phyloP scores from a whole-genome alignment of 2,797 vertebrate species.

The Peromyscus aztecus region DNA sequence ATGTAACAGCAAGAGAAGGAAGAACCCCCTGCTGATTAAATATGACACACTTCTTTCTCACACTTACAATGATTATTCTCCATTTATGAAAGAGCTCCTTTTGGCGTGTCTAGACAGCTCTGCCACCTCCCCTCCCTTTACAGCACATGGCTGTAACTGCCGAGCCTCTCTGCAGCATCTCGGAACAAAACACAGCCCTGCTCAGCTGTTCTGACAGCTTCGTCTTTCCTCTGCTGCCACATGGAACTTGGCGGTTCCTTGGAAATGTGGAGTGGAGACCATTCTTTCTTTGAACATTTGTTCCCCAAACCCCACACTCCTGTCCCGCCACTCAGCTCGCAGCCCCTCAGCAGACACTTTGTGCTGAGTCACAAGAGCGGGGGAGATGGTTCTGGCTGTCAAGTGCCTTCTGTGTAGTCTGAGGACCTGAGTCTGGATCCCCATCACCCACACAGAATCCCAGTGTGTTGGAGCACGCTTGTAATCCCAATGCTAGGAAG shows the following conservation, averaged over 20 bases:
- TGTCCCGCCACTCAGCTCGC: neutral
- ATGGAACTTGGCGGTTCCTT: neutral
- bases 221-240: neutral
- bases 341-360: neutral
- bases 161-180: neutral
- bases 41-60: slow-evolving; percentile 29
- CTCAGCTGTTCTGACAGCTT: neutral
- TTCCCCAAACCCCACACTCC: neutral
- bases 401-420: neutral
- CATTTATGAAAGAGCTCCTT: slow-evolving; percentile 7
- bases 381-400: neutral
- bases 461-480: neutral
- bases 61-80: neutral
- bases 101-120: slow-evolving; percentile 12
- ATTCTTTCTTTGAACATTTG: slow-evolving; percentile 25
- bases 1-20: neutral
- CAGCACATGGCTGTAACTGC: neutral
- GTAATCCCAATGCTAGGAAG: neutral
- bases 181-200: neutral
- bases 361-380: neutral
- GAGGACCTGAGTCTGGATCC: neutral
- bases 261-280: neutral
- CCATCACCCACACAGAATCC: neutral
- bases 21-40: slow-evolving; percentile 20
- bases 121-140: neutral